Percentiles rank a stretch among this genome's conserved stretches.
phyloP scores from a whole-genome alignment of 2,888 invertebrate species.

The Latheticus oryzae region DNA sequence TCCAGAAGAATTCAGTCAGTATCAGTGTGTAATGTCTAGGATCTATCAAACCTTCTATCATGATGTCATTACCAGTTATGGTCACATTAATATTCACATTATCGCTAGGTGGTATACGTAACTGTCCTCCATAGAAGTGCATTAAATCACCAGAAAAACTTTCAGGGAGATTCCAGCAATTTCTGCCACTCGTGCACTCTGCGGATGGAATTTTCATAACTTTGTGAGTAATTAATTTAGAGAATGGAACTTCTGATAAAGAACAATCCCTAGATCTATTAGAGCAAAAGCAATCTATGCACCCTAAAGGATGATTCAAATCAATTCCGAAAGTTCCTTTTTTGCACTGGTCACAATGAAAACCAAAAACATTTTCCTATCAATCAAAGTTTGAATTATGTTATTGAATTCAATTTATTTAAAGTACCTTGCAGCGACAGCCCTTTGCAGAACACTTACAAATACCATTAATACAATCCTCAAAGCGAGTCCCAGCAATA shows the following conservation, averaged over 20 bases:
- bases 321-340: constrained; percentile 89
- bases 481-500: constrained; percentile 73
- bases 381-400: constrained; percentile 11
- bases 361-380: constrained; percentile 84
- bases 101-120: constrained; percentile 73
- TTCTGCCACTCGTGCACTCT: constrained; percentile 42
- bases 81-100: constrained; percentile 74
- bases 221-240: no score
- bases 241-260: no score
- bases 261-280: constrained; percentile 83
- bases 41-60: constrained; percentile 40
- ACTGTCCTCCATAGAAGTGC: constrained; percentile 89
- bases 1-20: constrained; percentile 87
- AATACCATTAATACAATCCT: constrained; percentile 66
- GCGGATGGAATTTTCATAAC: not conserved
- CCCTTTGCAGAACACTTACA: constrained; percentile 84
- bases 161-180: constrained; percentile 85
- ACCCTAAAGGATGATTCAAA: constrained; percentile 82
- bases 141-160: constrained; percentile 89
- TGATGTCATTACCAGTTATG: constrained; percentile 78
- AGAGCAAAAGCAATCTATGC: constrained; percentile 97
- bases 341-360: constrained; percentile 85
- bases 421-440: constrained; percentile 88
- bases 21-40: constrained; percentile 66
- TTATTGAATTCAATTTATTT: not conserved